Conservation (phyloP, 1,140 invertebrate species). For the Achatina immaculata region DNA sequence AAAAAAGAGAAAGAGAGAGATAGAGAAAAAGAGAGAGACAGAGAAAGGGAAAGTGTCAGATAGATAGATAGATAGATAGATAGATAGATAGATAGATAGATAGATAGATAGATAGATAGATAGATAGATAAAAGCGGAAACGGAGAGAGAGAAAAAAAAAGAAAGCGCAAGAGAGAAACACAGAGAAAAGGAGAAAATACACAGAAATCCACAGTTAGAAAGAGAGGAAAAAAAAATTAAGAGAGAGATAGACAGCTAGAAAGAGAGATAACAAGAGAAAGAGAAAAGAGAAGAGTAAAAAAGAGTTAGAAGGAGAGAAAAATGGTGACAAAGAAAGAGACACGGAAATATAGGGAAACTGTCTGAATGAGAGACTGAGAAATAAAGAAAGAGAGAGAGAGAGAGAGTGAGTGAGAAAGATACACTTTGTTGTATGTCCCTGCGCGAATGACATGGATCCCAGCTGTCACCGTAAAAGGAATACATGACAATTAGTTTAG, state of each 20-base stretch:
- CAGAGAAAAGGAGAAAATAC: background rate
- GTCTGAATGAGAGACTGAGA: background rate
- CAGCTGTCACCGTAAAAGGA: no score
- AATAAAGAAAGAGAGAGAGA: background rate
- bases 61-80: background rate
- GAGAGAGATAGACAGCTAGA: background rate
- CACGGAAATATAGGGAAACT: background rate
- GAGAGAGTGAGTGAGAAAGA: no score
- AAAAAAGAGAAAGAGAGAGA: background rate
- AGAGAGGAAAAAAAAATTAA: background rate
- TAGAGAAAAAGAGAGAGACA: background rate
- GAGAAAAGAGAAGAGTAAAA: no score
- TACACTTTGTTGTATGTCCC: no score
- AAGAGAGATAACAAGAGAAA: background rate
- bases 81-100: background rate
- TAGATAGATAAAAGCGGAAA: background rate
- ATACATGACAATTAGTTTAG: no score
- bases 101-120: background rate
- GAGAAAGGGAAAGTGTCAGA: background rate
- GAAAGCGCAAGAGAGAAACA: background rate
- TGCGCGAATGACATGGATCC: no score
- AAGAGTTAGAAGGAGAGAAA: background rate
- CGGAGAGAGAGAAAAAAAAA: background rate
- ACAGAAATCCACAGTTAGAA: no score
- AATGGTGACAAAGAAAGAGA: background rate